Evolutionary conservation across 1,140 invertebrate species (phyloP).

Genomic region (Harpegnathos saltator): DNA sequence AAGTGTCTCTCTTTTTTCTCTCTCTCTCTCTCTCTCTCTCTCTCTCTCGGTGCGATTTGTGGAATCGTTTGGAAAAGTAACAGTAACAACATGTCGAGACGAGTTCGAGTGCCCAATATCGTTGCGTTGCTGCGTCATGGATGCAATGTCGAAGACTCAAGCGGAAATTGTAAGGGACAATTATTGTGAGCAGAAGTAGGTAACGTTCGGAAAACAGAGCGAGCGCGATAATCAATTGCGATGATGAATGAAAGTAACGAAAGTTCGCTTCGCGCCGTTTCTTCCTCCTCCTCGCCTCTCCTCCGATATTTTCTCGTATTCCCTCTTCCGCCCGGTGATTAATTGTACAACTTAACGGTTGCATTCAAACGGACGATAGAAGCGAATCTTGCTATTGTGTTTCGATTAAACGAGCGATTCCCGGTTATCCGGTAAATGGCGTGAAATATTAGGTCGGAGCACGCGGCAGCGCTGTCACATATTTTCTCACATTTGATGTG

Average conservation of each 20-base stretch:
- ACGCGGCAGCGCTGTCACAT: conserved; percentile 16
- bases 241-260: conserved; percentile 59
- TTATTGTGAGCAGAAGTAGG: conserved; percentile 31
- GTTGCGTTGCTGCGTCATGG: not conserved
- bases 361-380: conserved; percentile 51
- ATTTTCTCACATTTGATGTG: conserved; percentile 45
- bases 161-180: conserved; percentile 47
- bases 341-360: conserved; percentile 58
- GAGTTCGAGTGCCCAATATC: no score
- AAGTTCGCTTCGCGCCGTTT: conserved; percentile 56
- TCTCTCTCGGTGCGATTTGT: no score
- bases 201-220: conserved; percentile 49
- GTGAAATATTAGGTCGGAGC: conserved; percentile 31
- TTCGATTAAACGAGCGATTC: conserved; percentile 43
- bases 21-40: no score
- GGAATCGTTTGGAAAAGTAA: no score
- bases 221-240: conserved; percentile 54
- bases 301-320: conserved; percentile 48
- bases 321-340: conserved; percentile 39
- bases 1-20: no score
- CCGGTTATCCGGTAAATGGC: conserved; percentile 46
- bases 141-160: conserved; percentile 19
- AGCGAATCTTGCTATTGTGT: conserved; percentile 38
- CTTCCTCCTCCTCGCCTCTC: no score
- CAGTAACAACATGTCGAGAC: no score